Evolutionary conservation across 1,140 invertebrate species (phyloP), one percentile per base, ranked within the genome.

Genomic region (Pogonus chalceus): DNA sequence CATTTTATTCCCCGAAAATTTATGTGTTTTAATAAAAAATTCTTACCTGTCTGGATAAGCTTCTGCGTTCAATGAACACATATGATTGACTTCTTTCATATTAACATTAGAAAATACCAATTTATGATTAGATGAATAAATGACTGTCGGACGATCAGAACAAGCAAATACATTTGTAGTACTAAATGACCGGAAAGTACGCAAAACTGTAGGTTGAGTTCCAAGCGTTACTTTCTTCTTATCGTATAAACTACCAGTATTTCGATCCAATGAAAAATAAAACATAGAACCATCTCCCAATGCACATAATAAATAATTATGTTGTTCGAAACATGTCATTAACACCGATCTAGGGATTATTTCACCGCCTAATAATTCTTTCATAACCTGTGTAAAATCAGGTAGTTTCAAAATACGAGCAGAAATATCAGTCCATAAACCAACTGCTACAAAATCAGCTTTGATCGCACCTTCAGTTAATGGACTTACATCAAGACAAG

Each of bases 51-150:
- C 92, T 0, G 91, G 89, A 75, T 96, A 98, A 0, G 90, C 88
- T 65, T 91, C 84, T 0, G 94, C 89, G 73, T 98, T 96, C 1
- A 98, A 70, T 0, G 93, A 93, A 72, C 96, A 99, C 93, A 99
- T 98, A 66, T 98, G 92, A 65, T 92, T 93, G 0, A 99, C 96
- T 74, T 98, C 92, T 69, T 94, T 93, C 10, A 99, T 76, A 73
- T 99, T 99, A 1, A 99, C 96, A 76, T 98, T 99, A 20, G 95
- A 98, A 74, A 99, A 99, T 0, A 99, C 94, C 2, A 99, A 76
- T 73, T 99, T 99, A 67, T 98, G 92, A 76, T 98, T 99, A 7
- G 92, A 96, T 7, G 93, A 97, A 74, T 98, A 99, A 59, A 99
- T 98, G 1, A 99, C 96, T 0, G 96, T 97, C 0, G 96, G 96